Percentiles rank a stretch among this genome's conserved stretches.
These are phyloP conservation scores for Myotis brandtii DNA, from an alignment of 2,113 vertebrate species.

Conservation along the genomic window DNA sequence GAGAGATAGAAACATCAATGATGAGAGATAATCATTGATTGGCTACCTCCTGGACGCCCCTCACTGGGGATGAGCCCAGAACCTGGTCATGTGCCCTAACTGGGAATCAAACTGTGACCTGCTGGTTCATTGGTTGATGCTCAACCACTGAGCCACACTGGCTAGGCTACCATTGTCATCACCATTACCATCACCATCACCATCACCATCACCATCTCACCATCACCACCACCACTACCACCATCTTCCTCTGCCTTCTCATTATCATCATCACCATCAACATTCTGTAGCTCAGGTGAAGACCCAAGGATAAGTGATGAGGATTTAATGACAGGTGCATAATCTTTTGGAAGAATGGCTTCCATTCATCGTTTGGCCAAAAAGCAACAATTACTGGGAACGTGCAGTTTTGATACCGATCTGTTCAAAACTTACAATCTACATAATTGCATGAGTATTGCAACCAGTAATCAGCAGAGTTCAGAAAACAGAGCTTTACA, in stretches of 20 bases:
- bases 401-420: background rate
- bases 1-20: too few species aligned
- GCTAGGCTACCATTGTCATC: too few species aligned
- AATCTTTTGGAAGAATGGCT: background rate
- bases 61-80: too few species aligned
- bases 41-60: too few species aligned
- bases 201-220: background rate
- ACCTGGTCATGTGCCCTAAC: too few species aligned
- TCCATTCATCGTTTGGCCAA: background rate
- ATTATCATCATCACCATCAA: background rate
- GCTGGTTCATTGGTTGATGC: too few species aligned
- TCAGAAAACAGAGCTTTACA: background rate
- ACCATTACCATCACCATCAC: background rate
- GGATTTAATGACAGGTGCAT: background rate
- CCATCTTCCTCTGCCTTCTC: background rate
- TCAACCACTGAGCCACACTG: too few species aligned
- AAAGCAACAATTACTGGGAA: background rate
- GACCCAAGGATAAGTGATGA: background rate
- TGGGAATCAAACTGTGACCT: too few species aligned
- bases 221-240: background rate
- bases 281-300: background rate
- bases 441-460: background rate
- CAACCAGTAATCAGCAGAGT: background rate
- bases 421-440: background rate
- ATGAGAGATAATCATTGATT: too few species aligned